Evolutionary conservation across 1,140 invertebrate genomes (phyloP), one percentile per base, ranked within the genome.

Genomic region (Paraescarpia echinospica): DNA sequence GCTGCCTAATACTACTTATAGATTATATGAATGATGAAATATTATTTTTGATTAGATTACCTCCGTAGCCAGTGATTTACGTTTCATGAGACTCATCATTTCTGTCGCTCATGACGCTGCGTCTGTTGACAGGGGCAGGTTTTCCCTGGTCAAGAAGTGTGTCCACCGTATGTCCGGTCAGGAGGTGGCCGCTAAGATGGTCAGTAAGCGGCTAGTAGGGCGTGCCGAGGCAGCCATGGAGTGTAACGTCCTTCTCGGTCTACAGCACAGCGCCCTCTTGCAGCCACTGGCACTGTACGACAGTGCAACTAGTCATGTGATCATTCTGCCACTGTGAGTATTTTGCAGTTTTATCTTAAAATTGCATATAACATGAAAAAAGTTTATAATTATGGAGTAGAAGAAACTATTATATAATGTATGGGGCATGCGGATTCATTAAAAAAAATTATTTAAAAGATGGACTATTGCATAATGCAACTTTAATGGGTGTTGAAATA

Each of bases 101-200:
- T 77, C 59, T 22, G 18, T 77, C 27, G 22, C 59, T 77, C 22
- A 27, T 77, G 12, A 12, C 59, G 22, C 59, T 12, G 14, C 2
- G 2, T 12, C 22, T 77, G 59, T 98, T 5, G 97, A 97, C 33
- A 97, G 97, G 93, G 98, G 98, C 9, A 95, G 97, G 93, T 96
- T 95, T 94, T 94, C 95, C 89, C 95, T 96, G 48, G 95, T 96
- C 2, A 95, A 95, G 89, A 94, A 95, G 35, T 96, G 96, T 94
- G 94, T 95, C 48, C 95, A 96, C 92, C 95, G 95, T 77, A 97
- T 97, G 31, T 98, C 97, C 5, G 97, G 97, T 6, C 33, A 92
- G n/a, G 97, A 98, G 94, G 97, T 98, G 2, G 98, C 98, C 0
- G 96, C 98, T 1, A 98, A 98, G 94, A 97, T 98, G 96, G 97